Percentiles rank a stretch among this genome's conserved stretches.
phyloP scores from a whole-genome alignment of 2,797 vertebrate genomes.

The Sylvilagus floridanus region DNA sequence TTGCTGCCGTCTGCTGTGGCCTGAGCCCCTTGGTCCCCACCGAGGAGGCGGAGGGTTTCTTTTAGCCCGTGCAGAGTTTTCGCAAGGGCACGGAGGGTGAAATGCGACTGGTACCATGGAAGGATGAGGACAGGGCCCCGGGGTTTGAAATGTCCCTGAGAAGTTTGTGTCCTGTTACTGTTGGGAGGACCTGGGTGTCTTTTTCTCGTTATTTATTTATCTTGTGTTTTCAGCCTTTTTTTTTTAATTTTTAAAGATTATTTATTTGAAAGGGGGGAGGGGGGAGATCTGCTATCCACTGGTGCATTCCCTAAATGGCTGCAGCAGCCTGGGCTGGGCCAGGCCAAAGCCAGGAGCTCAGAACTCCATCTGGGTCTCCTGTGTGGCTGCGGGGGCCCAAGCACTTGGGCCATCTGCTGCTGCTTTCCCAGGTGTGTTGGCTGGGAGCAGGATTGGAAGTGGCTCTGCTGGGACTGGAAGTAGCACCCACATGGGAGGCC shows the following conservation, averaged over 20 bases:
- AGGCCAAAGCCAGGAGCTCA: too few species aligned
- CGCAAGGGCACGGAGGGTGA: neutral
- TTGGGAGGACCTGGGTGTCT: neutral
- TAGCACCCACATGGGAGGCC: too few species aligned
- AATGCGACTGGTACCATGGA: neutral
- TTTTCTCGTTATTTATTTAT: neutral
- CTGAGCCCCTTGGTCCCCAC: neutral
- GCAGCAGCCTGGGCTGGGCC: too few species aligned
- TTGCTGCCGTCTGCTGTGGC: neutral
- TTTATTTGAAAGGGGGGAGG: too few species aligned
- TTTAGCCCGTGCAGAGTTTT: neutral
- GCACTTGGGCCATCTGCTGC: too few species aligned
- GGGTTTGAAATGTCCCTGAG: neutral
- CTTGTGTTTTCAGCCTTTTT: neutral
- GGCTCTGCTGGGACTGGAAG: too few species aligned
- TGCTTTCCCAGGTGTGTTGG: too few species aligned
- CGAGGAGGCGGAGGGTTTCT: neutral
- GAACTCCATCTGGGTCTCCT: too few species aligned
- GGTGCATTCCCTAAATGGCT: too few species aligned
- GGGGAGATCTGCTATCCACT: too few species aligned
- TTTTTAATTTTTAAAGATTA: neutral
- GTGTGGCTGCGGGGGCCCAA: too few species aligned
- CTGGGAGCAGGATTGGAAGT: too few species aligned
- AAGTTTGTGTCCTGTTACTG: neutral
- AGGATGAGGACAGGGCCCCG: neutral